These are phyloP conservation scores for Euclidia mi DNA, from an alignment of 2,888 invertebrate genomes.

Conservation along the genomic window DNA sequence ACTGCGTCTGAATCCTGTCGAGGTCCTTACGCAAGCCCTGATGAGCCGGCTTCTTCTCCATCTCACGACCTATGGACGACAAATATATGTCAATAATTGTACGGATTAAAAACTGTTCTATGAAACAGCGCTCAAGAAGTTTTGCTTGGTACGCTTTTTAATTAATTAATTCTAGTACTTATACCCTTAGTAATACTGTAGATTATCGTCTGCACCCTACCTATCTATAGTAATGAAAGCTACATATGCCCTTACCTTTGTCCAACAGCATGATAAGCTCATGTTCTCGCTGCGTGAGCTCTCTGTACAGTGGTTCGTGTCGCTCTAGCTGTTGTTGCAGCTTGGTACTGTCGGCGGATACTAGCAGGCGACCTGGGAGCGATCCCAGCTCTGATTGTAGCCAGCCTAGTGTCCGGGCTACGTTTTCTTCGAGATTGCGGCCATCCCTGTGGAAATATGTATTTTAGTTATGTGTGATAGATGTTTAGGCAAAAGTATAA, in stretches of 20 bases:
- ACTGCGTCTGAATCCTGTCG: conserved; percentile 96
- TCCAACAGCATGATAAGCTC: conserved; percentile 98
- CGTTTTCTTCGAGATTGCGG: conserved; percentile 96
- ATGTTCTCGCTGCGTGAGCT: conserved; percentile 96
- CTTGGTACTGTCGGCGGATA: conserved; percentile 96
- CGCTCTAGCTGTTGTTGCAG: conserved; percentile 96
- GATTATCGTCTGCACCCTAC: too few species aligned
- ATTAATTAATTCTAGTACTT: too few species aligned
- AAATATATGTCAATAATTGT: background rate
- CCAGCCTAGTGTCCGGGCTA: conserved; percentile 97
- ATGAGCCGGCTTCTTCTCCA: conserved; percentile 88
- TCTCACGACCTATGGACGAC: conserved; percentile 84
- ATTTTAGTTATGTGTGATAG: too few species aligned
- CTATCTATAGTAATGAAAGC: too few species aligned
- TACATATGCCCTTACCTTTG: conserved; percentile 93
- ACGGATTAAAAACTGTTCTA: too few species aligned
- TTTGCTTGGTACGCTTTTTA: too few species aligned
- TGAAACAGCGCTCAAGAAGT: too few species aligned
- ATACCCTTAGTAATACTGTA: too few species aligned
- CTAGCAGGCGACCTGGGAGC: conserved; percentile 93
- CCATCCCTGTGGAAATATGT: conserved; percentile 91
- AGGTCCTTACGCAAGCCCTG: conserved; percentile 91
- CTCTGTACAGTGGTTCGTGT: conserved; percentile 97
- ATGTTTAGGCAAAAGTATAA: too few species aligned
- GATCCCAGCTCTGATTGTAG: conserved; percentile 94